These are phyloP conservation scores for Halocynthia roretzi DNA, from an alignment of 23 tunicate species.

Conservation along the genomic window DNA sequence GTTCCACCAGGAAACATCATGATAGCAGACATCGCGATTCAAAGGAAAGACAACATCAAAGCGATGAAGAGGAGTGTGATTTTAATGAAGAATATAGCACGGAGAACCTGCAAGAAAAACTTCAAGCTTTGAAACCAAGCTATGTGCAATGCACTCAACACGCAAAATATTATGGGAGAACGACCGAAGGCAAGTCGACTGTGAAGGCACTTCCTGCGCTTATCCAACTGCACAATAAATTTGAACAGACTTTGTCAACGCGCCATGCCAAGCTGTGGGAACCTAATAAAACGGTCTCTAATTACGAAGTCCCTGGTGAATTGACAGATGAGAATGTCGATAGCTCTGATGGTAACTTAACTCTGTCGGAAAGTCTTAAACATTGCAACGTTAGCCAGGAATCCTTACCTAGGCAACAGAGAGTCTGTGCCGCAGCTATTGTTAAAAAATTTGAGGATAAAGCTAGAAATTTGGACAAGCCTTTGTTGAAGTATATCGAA, in stretches of 20 bases:
- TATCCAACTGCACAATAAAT: neutral
- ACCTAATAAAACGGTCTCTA: neutral
- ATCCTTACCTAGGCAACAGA: conserved; percentile 48
- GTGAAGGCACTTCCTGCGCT: neutral
- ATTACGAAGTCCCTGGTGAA: neutral
- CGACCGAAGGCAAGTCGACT: neutral
- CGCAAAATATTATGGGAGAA: conserved; percentile 39
- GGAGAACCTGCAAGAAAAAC: conserved; percentile 41
- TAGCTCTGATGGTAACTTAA: neutral
- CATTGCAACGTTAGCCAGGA: conserved; percentile 34
- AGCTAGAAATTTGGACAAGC: conserved; percentile 30
- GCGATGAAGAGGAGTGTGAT: neutral
- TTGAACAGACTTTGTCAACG: conserved; percentile 6
- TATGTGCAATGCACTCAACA: conserved; percentile 87
- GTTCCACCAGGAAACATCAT: no score
- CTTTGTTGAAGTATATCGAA: conserved; percentile 42
- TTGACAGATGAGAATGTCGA: neutral
- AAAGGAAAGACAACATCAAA: no score
- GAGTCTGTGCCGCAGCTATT: conserved; percentile 41
- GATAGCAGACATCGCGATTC: no score
- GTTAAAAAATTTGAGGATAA: conserved; percentile 36
- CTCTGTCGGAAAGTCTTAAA: conserved; percentile 22
- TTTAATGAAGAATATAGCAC: conserved; percentile 18
- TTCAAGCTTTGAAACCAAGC: conserved; percentile 41
- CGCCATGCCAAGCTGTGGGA: conserved; percentile 20